phyloP scores from a whole-genome alignment of 1,140 invertebrate genomes.

The Nebria ingens region DNA sequence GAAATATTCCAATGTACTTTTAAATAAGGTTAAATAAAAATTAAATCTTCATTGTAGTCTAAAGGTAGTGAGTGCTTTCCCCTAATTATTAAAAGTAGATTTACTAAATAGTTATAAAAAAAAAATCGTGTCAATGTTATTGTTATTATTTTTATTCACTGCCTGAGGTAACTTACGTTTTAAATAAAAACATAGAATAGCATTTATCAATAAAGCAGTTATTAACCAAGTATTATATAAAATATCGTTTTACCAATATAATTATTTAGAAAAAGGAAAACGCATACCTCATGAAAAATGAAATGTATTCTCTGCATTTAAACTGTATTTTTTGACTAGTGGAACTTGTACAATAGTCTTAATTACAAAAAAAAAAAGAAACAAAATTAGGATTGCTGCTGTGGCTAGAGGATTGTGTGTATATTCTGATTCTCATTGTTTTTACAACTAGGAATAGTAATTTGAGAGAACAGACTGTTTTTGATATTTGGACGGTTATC shows the following conservation, averaged over 20 bases:
- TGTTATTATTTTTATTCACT: slow-evolving; percentile 7
- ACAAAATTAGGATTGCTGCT: not conserved
- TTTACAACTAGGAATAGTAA: no score
- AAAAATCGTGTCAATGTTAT: not conserved
- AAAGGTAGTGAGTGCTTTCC: no score
- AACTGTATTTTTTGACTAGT: slow-evolving; percentile 1
- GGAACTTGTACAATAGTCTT: slow-evolving; percentile 9
- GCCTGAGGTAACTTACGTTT: slow-evolving; percentile 9
- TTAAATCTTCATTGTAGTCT: no score
- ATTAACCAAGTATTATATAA: not conserved
- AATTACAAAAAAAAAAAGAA: not conserved
- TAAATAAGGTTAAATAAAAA: no score
- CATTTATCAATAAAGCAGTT: not conserved
- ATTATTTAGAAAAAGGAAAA: not conserved
- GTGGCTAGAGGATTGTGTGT: slow-evolving; percentile 3
- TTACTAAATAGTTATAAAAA: not conserved
- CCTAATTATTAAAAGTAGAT: not conserved
- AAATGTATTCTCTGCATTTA: not conserved
- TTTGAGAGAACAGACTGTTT: not conserved
- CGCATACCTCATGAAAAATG: not conserved
- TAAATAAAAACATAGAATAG: not conserved
- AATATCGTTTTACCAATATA: no score
- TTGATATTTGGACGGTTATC: slow-evolving; percentile 3
- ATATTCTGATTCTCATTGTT: not conserved
- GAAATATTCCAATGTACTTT: no score